Evolutionary conservation across 2,888 invertebrate species (phyloP).

Genomic region (Trimorus sp.): DNA sequence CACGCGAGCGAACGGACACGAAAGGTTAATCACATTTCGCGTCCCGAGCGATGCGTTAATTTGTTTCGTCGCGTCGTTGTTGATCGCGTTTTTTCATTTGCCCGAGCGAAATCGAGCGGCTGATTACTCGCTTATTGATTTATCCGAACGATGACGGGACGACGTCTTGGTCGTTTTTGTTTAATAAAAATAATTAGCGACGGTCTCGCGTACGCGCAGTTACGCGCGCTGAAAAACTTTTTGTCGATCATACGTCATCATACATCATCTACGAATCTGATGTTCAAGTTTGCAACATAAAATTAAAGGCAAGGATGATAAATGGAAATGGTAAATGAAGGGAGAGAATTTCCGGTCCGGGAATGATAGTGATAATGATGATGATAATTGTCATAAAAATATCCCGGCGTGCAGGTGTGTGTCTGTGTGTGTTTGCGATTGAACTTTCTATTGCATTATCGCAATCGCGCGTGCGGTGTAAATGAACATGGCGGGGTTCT

Average conservation of each 20-base stretch:
- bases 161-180: slow-evolving; percentile 28
- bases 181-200: slow-evolving; percentile 53
- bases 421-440: no score
- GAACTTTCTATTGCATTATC: no score
- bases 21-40: slow-evolving; percentile 19
- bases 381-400: no score
- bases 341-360: no score
- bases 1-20: slow-evolving; percentile 6
- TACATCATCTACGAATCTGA: slow-evolving; percentile 59
- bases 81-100: slow-evolving; percentile 18
- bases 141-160: slow-evolving; percentile 1
- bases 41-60: background rate
- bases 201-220: slow-evolving; percentile 37
- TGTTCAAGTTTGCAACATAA: slow-evolving; percentile 48
- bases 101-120: background rate
- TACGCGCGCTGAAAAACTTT: slow-evolving; percentile 52
- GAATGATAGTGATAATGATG: no score
- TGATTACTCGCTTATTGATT: slow-evolving; percentile 55
- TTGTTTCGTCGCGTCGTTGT: slow-evolving; percentile 15
- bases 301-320: slow-evolving; percentile 60
- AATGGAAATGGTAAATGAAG: slow-evolving; percentile 29
- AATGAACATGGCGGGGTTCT: no score
- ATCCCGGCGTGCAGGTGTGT: no score
- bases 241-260: slow-evolving; percentile 55
- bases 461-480: no score